Base-by-base conservation (phyloP, 2,113 vertebrate species). In the Odontesthes bonariensis region DNA sequence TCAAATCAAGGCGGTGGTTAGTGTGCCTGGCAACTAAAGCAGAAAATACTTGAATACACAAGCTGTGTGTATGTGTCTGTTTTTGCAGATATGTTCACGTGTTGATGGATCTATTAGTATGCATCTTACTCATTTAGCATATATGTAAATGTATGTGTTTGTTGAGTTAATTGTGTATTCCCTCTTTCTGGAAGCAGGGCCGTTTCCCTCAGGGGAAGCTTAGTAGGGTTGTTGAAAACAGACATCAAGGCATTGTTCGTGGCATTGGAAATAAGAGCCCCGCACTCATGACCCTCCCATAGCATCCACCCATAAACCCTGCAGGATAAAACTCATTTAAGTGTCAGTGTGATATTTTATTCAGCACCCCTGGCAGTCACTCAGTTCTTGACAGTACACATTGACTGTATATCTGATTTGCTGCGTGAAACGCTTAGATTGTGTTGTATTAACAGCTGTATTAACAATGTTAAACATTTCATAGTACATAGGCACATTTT, bases 141-240 rank as follows among this genome's bases (percentile, higher is more conserved):
- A 65, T 77, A 19, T 53, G 56, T 32, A 62, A 66, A 67, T 72
- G 33, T 62, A 19, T 81, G 67, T 69, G 49, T 79, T 53, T 73
- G 42, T 69, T 0, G 23, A 11, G 27, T 68, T 83, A 46, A 79
- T 73, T 86, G 72, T 79, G 79, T 31, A 74, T 84, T 74, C 66
- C 16, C 40, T 75, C 32, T 52, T n/a, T n/a, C 22, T 68, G 40
- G 57, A 76, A 69, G 63, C 17, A 0, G 47, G 57, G 59, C 53
- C 69, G 66, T 70, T 70, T 72, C 49, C 79, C 77, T 70, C 53
- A 58, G 83, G 82, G 69, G 23, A 56, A 62, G 77, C 71, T 78
- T 65, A 79, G 73, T 23, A 27, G 68, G 1, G 12, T 70, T 70
- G 46, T 62, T 53, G 33, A 72, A 64, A 83, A 85, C 47, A 70